Evolutionary conservation across 2,797 vertebrate genomes (phyloP).

Genomic region (Tokudaia muenninki): DNA sequence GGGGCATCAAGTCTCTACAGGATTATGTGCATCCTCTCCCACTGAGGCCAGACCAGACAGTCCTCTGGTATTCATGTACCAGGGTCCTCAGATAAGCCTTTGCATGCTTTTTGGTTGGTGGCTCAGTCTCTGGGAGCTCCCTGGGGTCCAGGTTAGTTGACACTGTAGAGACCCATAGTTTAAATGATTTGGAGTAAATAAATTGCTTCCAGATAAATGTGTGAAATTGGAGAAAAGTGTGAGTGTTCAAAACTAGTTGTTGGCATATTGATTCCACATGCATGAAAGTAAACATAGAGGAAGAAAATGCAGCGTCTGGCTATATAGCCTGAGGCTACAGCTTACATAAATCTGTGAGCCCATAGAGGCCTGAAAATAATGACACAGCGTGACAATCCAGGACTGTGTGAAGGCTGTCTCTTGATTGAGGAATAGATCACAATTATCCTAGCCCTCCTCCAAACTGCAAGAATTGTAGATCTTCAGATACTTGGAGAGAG

Average conservation of each 20-base stretch:
- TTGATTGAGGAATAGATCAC: conserved; percentile 9
- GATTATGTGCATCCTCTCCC: neutral
- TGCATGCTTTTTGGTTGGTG: neutral
- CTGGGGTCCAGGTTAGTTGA: neutral
- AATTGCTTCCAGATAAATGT: conserved; percentile 14
- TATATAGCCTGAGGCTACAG: neutral
- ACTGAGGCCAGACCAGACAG: neutral
- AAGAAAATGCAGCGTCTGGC: conserved; percentile 13
- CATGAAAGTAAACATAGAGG: neutral
- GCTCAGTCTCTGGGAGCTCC: neutral
- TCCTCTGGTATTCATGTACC: neutral
- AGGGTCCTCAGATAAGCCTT: neutral
- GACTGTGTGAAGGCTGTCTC: neutral
- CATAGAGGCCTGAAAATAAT: neutral
- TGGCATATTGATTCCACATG: neutral
- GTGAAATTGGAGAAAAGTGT: neutral
- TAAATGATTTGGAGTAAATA: neutral
- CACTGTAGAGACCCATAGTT: neutral
- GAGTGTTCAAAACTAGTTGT: conserved; percentile 28
- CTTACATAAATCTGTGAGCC: neutral
- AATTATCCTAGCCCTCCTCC: neutral
- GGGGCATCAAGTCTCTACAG: neutral
- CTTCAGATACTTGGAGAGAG: neutral
- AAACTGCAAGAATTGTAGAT: neutral
- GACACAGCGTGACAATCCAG: neutral